Evolutionary conservation across 2,113 vertebrate species (phyloP).

Genomic region (Zosterops japonicus): DNA sequence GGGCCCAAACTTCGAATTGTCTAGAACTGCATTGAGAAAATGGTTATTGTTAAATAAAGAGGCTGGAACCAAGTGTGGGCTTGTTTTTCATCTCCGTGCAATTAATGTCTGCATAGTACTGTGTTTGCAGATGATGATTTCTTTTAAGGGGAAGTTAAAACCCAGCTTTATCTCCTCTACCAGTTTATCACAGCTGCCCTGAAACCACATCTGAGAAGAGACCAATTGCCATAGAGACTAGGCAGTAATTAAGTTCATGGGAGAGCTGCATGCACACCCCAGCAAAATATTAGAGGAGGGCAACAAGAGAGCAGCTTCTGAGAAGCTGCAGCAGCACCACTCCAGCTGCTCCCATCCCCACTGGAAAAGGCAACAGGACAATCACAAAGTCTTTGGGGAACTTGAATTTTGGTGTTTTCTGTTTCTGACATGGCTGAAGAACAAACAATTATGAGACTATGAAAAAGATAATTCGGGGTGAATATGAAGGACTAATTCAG

Average conservation of each 20-base stretch:
- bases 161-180: background rate
- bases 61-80: background rate
- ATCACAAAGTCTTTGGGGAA: background rate
- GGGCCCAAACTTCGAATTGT: background rate
- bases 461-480: background rate
- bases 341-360: background rate
- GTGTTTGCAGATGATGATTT: background rate
- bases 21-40: background rate
- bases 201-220: slow-evolving; percentile 11
- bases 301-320: background rate
- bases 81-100: background rate
- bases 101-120: background rate
- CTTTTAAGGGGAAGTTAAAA: background rate
- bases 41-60: background rate
- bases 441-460: background rate
- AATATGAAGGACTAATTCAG: background rate
- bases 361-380: background rate
- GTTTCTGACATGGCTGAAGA: background rate
- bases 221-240: slow-evolving; percentile 9
- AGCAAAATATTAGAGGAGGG: background rate
- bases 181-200: slow-evolving; percentile 15
- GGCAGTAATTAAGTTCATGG: slow-evolving; percentile 1
- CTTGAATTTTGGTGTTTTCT: background rate
- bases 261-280: background rate
- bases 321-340: background rate